phyloP scores from a whole-genome alignment of 2,888 invertebrate genomes.

The Orthosia gracilis region DNA sequence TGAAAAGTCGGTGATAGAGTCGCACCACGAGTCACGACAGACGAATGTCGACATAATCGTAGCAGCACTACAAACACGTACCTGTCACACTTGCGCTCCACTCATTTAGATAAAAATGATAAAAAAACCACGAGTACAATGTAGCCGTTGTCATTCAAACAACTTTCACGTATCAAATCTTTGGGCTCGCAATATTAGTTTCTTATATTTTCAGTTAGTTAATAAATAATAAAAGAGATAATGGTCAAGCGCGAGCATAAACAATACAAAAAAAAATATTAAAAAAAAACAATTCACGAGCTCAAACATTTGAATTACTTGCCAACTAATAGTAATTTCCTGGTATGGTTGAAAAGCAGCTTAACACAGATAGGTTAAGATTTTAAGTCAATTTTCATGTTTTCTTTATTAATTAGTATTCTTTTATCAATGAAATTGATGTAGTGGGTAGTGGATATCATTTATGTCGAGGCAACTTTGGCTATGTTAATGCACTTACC shows the following conservation, averaged over 20 bases:
- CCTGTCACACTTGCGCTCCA: constrained; percentile 7
- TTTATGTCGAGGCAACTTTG: too few relatives aligned
- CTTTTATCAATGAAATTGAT: not conserved
- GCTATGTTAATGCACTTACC: too few relatives aligned
- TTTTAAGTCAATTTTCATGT: too few relatives aligned
- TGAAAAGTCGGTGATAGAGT: constrained; percentile 65
- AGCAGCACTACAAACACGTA: constrained; percentile 18
- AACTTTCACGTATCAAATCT: constrained; percentile 49
- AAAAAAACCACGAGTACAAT: constrained; percentile 42
- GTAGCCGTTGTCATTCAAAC: constrained; percentile 36
- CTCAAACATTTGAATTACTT: not conserved
- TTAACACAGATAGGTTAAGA: too few relatives aligned
- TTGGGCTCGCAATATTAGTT: constrained; percentile 14
- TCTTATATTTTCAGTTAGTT: constrained; percentile 11
- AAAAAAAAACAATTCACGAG: not conserved
- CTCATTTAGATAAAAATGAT: constrained; percentile 29
- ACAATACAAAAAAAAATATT: too few relatives aligned
- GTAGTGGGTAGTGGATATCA: not conserved
- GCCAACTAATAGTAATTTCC: not conserved
- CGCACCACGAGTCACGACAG: constrained; percentile 35
- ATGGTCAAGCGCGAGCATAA: too few relatives aligned
- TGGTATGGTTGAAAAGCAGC: not conserved
- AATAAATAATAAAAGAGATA: constrained; percentile 19
- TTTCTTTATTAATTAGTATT: not conserved
- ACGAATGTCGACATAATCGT: constrained; percentile 38